Evolutionary conservation across 1,140 invertebrate genomes (phyloP).

Genomic region (Cepaea nemoralis): DNA sequence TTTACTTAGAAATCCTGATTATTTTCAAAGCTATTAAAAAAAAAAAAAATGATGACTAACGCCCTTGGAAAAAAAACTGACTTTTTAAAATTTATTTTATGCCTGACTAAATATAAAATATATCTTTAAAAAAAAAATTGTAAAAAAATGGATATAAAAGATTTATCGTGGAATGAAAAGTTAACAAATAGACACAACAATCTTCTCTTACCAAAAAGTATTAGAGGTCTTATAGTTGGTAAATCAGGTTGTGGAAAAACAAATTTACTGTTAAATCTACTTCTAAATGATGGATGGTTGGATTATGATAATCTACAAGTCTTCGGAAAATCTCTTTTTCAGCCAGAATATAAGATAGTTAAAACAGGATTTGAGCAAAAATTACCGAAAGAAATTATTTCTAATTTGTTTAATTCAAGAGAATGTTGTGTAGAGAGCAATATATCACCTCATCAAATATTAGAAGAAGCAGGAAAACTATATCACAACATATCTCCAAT

Average conservation of each 20-base stretch:
- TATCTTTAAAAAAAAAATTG: no score
- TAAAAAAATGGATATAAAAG: conserved; percentile 1
- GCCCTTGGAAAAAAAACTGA: no score
- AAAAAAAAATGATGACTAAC: no score
- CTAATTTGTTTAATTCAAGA: conserved; percentile 1
- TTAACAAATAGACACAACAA: not conserved
- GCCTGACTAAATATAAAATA: no score
- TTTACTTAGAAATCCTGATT: no score
- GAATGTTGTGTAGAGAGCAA: not conserved
- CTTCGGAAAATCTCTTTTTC: conserved; percentile 9
- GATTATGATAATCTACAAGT: conserved; percentile 4
- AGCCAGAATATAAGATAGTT: not conserved
- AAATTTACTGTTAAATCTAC: not conserved
- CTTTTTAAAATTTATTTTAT: no score
- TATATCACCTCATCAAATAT: not conserved
- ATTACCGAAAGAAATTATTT: not conserved
- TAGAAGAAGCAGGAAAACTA: not conserved
- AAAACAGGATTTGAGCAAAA: not conserved
- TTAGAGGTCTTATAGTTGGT: not conserved
- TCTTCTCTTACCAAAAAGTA: not conserved
- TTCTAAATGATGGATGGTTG: not conserved
- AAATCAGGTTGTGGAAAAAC: no score
- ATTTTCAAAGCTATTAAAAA: no score
- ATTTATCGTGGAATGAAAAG: not conserved
- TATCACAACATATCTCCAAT: not conserved